Evolutionary conservation across 2,797 vertebrate genomes (phyloP).

Genomic region (Potorous gilbertii): DNA sequence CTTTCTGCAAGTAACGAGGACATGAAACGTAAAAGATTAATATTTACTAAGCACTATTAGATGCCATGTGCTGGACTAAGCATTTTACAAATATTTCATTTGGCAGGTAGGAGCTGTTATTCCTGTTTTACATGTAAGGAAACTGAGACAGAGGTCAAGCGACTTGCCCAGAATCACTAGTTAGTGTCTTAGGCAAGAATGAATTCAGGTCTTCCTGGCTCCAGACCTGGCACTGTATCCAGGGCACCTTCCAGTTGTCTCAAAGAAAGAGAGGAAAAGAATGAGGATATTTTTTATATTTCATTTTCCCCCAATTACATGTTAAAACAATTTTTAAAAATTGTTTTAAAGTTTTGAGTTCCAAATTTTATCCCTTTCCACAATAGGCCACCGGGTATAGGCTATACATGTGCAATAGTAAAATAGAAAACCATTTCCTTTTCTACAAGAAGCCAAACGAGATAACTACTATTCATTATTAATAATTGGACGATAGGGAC

Average conservation of each 20-base stretch:
- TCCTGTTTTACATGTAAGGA: background rate
- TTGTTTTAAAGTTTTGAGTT: background rate
- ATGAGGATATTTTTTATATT: background rate
- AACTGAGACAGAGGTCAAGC: background rate
- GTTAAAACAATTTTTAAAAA: background rate
- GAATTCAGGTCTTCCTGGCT: background rate
- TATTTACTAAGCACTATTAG: background rate
- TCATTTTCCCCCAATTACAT: background rate
- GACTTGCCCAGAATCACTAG: background rate
- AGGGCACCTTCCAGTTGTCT: background rate
- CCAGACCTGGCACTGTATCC: background rate
- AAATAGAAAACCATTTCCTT: background rate
- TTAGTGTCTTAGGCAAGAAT: background rate
- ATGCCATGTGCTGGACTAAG: background rate
- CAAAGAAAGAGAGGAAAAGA: background rate
- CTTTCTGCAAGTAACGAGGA: background rate
- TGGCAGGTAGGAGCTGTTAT: background rate
- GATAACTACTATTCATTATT: background rate
- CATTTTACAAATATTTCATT: background rate
- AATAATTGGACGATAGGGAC: background rate
- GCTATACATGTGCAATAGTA: background rate
- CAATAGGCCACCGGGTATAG: background rate
- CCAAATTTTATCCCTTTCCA: background rate
- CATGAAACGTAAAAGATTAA: background rate
- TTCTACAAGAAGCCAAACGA: background rate